Evolutionary conservation across 2,113 vertebrate species (phyloP), one percentile per base, ranked within the genome.

Genomic region (Tragelaphus strepsiceros): DNA sequence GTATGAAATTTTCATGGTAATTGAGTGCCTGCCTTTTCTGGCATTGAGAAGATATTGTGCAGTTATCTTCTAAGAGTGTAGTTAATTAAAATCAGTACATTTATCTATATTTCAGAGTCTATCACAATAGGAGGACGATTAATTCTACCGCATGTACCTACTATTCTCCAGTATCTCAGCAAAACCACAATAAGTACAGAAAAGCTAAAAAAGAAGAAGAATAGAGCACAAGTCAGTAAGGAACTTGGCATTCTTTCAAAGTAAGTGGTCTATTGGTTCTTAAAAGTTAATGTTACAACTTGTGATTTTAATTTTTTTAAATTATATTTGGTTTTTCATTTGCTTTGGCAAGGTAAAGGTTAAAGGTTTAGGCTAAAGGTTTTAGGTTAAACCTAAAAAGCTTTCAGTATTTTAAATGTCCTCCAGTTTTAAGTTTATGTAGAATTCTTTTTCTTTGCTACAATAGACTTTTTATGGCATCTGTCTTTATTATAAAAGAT

Each of bases 191-290:
- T 99, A 91, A 99, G 98, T 97, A 92, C 98, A 1, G 99, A 99
- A 82, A 99, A 99, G 93, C 98, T 99, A 85, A 99, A 99, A 97
- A 99, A 99, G 99, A 99, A 99, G 96, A 99, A 99, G 95, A 99
- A 99, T 58, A 99, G 99, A 83, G 97, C 93, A 7, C 99, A 99
- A 98, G 99, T 99, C 97, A 99, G 99, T 98, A 99, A 99, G 97
- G 99, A 99, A 94, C 99, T 99, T 95, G 99, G 99, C 98, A 99
- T 99, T 97, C 99, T 99, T 91, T 99, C 99, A 91, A 99, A 99
- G 99, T 99, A 98, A 99, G 99, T 98, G 43, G 35, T 64, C 83
- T 4, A 0, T 26, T 30, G 1, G 8, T 67, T 28, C 58, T 77
- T 49, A 19, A 86, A 92, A 54, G 53, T 13, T 32, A 21, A 61